Percentiles rank a stretch among this genome's conserved stretches.
Evolutionary conservation across 2,797 vertebrate species (phyloP).

Genomic region (Threskiornis aethiopicus): DNA sequence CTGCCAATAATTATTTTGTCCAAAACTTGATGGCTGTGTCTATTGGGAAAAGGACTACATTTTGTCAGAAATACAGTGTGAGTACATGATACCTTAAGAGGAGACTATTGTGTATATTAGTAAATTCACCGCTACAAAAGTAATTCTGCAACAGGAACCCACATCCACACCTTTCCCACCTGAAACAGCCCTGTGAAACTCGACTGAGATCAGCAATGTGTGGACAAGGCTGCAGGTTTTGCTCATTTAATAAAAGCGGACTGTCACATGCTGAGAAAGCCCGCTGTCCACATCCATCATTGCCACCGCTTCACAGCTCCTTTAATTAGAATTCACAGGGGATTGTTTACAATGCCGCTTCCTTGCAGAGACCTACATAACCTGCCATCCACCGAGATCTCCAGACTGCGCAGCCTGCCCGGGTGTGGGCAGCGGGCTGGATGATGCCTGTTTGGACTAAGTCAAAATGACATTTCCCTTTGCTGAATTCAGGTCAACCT

Average conservation of each 20-base stretch:
- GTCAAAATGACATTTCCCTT: neutral
- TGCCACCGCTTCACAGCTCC: neutral
- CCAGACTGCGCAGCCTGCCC: neutral
- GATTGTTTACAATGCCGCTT: neutral
- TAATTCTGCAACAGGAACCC: neutral
- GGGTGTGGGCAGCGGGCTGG: neutral
- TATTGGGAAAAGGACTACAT: neutral
- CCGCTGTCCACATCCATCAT: neutral
- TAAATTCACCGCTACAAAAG: neutral
- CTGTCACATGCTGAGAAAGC: neutral
- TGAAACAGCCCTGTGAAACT: neutral
- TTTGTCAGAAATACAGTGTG: neutral
- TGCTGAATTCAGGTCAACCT: neutral
- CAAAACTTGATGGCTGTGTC: neutral
- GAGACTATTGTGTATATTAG: neutral
- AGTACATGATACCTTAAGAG: rapidly evolving
- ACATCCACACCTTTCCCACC: neutral
- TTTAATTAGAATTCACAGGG: neutral
- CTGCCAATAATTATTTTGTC: neutral
- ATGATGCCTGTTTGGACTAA: neutral
- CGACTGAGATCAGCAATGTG: neutral
- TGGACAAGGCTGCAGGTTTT: neutral
- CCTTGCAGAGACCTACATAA: neutral
- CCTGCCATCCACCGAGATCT: neutral
- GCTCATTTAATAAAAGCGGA: neutral